Conservation (phyloP, 2,113 vertebrate genomes). For the Catagonus wagneri region DNA sequence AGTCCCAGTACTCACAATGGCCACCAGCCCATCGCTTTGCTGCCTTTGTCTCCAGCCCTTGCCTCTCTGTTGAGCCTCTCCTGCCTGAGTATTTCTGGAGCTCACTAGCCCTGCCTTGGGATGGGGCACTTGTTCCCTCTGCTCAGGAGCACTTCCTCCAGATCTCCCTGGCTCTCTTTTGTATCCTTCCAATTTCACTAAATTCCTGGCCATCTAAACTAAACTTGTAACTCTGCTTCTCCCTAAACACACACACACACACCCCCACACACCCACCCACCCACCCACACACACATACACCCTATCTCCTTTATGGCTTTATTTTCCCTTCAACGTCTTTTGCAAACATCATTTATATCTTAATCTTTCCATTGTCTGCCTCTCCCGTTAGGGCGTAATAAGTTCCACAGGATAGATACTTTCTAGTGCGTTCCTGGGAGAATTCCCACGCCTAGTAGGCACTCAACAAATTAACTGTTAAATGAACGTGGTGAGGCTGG, state of each 20-base stretch:
- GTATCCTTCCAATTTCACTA: no score
- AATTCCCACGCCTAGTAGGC: neutral
- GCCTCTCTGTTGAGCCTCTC: rapidly evolving
- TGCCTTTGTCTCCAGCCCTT: rapidly evolving
- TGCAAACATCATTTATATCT: neutral
- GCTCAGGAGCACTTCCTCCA: neutral
- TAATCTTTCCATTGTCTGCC: neutral
- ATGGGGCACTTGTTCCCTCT: neutral
- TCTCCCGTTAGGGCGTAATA: neutral
- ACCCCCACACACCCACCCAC: neutral
- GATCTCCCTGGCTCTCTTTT: neutral
- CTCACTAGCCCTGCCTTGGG: neutral
- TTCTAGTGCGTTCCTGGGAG: neutral
- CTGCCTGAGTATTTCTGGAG: no score
- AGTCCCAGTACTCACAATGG: neutral
- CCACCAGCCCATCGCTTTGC: rapidly evolving
- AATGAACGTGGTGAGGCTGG: neutral
- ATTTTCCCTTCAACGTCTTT: neutral
- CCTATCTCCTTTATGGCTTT: neutral
- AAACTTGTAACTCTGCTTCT: neutral
- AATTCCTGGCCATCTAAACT: neutral
- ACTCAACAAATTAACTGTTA: neutral
- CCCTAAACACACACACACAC: neutral
- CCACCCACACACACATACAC: neutral
- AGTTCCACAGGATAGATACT: neutral